Conservation (phyloP, 2,888 invertebrate genomes). For the Drosophila diplacantha region DNA sequence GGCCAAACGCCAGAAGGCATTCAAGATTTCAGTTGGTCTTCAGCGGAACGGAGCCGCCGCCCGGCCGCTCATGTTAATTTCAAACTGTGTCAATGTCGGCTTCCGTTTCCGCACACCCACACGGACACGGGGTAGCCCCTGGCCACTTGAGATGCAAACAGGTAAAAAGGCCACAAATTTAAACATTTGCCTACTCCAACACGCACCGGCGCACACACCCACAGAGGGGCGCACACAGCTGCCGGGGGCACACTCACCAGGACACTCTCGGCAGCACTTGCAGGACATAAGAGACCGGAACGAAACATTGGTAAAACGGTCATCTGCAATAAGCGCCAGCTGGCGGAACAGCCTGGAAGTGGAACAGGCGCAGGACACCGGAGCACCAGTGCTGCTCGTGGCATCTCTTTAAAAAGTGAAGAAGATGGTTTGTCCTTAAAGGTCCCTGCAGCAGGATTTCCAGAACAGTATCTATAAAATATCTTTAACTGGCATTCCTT, state of each 20-base stretch:
- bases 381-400: slow-evolving; percentile 2
- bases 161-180: slow-evolving; percentile 71
- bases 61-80: slow-evolving; percentile 53
- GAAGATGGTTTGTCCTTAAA: background rate
- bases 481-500: background rate
- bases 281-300: slow-evolving; percentile 33
- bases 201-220: slow-evolving; percentile 56
- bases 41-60: slow-evolving; percentile 23
- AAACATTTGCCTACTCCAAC: slow-evolving; percentile 71
- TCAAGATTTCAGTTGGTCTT: slow-evolving; percentile 40
- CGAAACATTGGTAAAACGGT: slow-evolving; percentile 75
- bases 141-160: slow-evolving; percentile 72
- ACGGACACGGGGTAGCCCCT: slow-evolving; percentile 32
- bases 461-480: background rate
- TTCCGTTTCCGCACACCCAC: slow-evolving; percentile 59
- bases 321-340: slow-evolving; percentile 70
- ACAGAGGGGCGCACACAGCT: slow-evolving; percentile 10
- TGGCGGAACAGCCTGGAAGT: slow-evolving; percentile 34
- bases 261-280: slow-evolving; percentile 7
- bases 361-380: slow-evolving; percentile 44
- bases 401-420: background rate
- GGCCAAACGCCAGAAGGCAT: slow-evolving; percentile 45
- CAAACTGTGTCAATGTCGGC: slow-evolving; percentile 74
- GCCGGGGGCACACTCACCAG: slow-evolving; percentile 11
- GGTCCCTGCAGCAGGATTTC: background rate